Conservation (phyloP, 1,140 invertebrate genomes). For the Neelides sp. region DNA sequence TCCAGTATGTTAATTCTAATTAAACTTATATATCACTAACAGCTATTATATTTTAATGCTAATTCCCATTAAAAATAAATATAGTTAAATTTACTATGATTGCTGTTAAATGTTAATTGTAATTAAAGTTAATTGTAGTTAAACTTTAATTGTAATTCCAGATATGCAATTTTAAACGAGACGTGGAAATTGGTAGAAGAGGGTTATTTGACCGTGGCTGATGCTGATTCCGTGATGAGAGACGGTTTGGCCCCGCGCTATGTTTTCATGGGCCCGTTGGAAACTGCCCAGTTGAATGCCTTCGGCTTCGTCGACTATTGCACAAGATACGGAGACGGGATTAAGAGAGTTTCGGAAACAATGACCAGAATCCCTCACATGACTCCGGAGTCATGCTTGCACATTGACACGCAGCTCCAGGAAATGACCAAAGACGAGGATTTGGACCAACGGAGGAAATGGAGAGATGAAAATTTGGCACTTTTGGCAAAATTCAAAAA, state of each 20-base stretch:
- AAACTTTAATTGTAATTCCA: constrained; percentile 34
- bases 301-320: constrained; percentile 64
- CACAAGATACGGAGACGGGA: constrained; percentile 62
- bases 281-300: constrained; percentile 89
- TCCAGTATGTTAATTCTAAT: constrained; percentile 55
- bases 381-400: constrained; percentile 44
- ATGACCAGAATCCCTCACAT: constrained; percentile 61
- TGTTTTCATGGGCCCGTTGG: constrained; percentile 83
- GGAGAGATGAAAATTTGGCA: constrained; percentile 71
- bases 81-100: no score
- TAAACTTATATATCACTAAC: no score
- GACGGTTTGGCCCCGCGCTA: constrained; percentile 89
- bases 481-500: constrained; percentile 69
- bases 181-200: constrained; percentile 75
- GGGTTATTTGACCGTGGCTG: constrained; percentile 67
- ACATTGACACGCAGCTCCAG: constrained; percentile 49
- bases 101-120: no score
- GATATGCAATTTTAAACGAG: constrained; percentile 87
- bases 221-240: constrained; percentile 85
- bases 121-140: not conserved
- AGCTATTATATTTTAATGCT: no score
- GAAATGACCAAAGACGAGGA: constrained; percentile 59
- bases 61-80: no score
- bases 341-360: constrained; percentile 59
- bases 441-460: constrained; percentile 57